These are phyloP conservation scores for Acanthococcus lagerstroemiae DNA, from an alignment of 2,888 invertebrate genomes.

Conservation along the genomic window DNA sequence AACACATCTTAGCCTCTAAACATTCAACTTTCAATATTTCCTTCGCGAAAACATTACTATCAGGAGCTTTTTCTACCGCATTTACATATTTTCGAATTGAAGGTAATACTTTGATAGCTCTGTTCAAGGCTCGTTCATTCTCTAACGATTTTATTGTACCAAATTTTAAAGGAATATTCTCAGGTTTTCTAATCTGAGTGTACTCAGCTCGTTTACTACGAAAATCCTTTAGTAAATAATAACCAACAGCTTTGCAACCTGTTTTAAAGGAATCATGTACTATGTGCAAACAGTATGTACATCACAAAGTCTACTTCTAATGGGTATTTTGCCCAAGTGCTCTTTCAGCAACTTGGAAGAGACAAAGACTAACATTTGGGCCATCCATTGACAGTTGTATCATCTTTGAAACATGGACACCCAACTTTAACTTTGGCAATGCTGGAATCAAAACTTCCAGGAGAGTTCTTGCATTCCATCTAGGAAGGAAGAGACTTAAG, in stretches of 20 bases:
- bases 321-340: no score
- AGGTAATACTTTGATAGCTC: not conserved
- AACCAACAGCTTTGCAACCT: not conserved
- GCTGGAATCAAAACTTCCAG: no score
- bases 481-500: no score
- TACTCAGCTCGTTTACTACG: not conserved
- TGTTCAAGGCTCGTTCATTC: not conserved
- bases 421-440: no score
- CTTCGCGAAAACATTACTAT: not conserved
- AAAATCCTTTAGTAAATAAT: not conserved
- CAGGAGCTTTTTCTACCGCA: not conserved
- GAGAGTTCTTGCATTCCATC: no score
- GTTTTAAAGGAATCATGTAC: no score
- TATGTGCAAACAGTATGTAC: not conserved
- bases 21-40: not conserved
- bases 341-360: no score
- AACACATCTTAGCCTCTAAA: not conserved
- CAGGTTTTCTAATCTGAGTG: not conserved
- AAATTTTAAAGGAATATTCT: not conserved
- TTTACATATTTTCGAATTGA: not conserved
- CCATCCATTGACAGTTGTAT: no score
- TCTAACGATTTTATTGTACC: not conserved
- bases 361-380: no score
- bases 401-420: no score
- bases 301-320: no score